Conservation (phyloP, 2,888 invertebrate species). For the Elgonia sp. region DNA sequence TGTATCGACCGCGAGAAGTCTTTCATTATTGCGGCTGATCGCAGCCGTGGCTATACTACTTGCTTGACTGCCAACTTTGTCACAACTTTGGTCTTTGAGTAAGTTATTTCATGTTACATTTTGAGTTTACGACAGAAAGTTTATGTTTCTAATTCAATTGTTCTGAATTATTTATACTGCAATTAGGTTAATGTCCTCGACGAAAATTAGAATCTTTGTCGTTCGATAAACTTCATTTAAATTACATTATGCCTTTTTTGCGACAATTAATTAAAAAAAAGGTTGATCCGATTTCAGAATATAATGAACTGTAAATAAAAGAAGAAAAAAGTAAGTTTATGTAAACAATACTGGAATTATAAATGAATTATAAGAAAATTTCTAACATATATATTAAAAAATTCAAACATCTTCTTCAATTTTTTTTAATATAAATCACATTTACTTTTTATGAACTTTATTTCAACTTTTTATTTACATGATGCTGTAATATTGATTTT, state of each 20-base stretch:
- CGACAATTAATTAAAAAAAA: too few relatives aligned
- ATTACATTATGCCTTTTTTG: not conserved
- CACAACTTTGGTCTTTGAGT: conserved; percentile 37
- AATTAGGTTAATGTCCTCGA: conserved; percentile 33
- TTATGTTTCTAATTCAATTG: conserved; percentile 47
- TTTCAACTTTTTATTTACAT: too few relatives aligned
- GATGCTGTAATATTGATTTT: too few relatives aligned
- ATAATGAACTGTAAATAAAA: too few relatives aligned
- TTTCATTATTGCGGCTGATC: conserved; percentile 68
- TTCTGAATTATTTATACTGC: conserved; percentile 28
- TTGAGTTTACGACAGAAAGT: conserved; percentile 13
- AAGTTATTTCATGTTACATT: conserved; percentile 41
- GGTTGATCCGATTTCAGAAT: too few relatives aligned
- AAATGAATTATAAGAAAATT: too few relatives aligned
- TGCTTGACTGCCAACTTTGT: conserved; percentile 55
- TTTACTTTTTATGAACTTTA: too few relatives aligned
- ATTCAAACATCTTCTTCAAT: too few relatives aligned
- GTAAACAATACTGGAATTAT: too few relatives aligned
- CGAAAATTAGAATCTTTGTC: not conserved
- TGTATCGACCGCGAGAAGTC: conserved; percentile 45
- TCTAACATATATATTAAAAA: too few relatives aligned
- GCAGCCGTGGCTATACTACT: conserved; percentile 58
- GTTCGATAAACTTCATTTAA: not conserved
- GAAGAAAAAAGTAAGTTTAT: too few relatives aligned
- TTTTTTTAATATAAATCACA: too few relatives aligned